These are phyloP conservation scores for Myotis myotis DNA, from an alignment of 2,797 vertebrate species.

Conservation along the genomic window DNA sequence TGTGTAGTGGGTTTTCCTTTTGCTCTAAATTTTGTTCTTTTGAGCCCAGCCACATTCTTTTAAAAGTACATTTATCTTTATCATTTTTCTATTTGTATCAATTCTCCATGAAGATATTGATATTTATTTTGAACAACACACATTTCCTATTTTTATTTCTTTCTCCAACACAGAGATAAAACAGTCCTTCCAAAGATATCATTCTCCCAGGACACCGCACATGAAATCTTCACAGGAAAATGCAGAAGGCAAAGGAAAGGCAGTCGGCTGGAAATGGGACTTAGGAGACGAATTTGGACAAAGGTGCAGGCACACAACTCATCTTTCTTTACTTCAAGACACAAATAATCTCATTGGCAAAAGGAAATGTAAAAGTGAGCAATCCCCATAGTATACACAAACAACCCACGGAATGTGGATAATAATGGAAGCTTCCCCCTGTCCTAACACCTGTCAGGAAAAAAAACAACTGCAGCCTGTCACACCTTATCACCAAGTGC, in stretches of 20 bases:
- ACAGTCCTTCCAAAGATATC: not conserved
- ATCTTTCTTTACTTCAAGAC: not conserved
- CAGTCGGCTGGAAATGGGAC: not conserved
- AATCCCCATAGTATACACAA: not conserved
- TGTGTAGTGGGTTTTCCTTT: not conserved
- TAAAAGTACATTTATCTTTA: slow-evolving; percentile 67
- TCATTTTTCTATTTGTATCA: slow-evolving; percentile 73
- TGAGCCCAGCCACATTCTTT: not conserved
- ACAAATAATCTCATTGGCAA: not conserved
- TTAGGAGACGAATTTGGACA: not conserved
- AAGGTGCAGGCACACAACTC: not conserved
- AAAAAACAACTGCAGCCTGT: not conserved
- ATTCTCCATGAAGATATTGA: slow-evolving; percentile 13
- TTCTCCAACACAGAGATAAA: not conserved
- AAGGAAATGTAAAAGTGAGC: not conserved
- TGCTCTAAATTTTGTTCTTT: slow-evolving; percentile 68
- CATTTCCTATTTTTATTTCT: not conserved
- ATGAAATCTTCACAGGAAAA: not conserved
- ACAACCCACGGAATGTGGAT: not conserved
- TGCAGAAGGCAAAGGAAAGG: not conserved
- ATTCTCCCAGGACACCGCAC: not conserved
- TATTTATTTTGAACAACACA: not conserved
- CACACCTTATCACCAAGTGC: not conserved
- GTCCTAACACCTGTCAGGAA: not conserved
- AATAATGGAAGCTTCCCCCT: not conserved